Conservation (phyloP, 2,888 invertebrate species). For the Napeogenes inachia region DNA sequence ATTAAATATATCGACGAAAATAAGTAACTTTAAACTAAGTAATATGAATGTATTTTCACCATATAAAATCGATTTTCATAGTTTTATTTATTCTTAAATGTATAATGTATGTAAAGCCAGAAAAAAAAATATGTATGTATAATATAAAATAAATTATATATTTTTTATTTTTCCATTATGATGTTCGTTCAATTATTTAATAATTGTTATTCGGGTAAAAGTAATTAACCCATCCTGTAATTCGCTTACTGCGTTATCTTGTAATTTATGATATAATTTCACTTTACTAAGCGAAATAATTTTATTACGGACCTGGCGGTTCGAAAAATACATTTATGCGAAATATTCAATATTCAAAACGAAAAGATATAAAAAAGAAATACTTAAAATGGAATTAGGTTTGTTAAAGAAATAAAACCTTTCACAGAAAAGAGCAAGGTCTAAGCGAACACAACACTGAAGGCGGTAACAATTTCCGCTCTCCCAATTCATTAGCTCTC, state of each 20-base stretch:
- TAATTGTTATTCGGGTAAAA: conserved; percentile 6
- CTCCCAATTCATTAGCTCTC: conserved; percentile 49
- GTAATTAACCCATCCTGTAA: conserved; percentile 20
- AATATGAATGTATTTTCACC: too few species aligned
- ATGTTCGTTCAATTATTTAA: neutral
- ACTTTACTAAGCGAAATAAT: conserved; percentile 3
- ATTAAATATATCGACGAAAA: too few species aligned
- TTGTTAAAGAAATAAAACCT: neutral
- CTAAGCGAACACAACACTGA: conserved; percentile 12
- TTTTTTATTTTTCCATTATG: too few species aligned
- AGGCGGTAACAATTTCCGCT: conserved; percentile 36
- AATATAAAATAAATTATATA: too few species aligned
- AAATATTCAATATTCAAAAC: neutral
- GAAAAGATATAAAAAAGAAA: neutral
- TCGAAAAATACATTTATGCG: neutral
- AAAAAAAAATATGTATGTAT: too few species aligned
- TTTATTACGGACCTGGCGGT: neutral
- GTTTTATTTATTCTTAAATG: too few species aligned
- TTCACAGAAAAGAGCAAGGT: conserved; percentile 13
- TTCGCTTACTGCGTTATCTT: conserved; percentile 1
- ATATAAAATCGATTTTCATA: too few species aligned
- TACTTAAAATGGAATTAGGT: neutral
- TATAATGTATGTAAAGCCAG: too few species aligned
- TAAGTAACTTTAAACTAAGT: too few species aligned
- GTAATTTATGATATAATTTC: neutral